Evolutionary conservation across 1,140 invertebrate species (phyloP), one percentile per base, ranked within the genome.

Genomic region (Leucophenga varia): DNA sequence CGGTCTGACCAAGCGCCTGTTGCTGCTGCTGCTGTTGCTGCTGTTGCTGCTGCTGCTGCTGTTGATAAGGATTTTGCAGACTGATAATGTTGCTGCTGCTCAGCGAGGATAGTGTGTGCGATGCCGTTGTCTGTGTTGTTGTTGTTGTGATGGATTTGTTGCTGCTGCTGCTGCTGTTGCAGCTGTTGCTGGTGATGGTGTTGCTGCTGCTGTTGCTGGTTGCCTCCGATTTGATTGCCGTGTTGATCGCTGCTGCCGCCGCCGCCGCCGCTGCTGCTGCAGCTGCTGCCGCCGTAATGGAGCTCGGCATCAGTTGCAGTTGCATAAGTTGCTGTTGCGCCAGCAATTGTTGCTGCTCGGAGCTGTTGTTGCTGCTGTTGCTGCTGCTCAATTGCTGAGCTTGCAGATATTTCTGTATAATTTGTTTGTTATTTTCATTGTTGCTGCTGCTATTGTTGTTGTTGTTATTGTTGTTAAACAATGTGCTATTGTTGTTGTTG

Each of bases 371-470:
- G 39, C 18, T n/a, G 63, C 22, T 56, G 54, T 14, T 18, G 22
- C 35, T 59, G 39, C 18, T n/a, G n/a, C n/a, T n/a, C n/a, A n/a
- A n/a, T 41, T 59, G 63, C 32, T 67, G 63, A 55, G 56, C 52
- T 55, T 70, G 56, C 37, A 70, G 61, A 65, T 65, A 71, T 70
- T 70, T 70, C 57, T 70, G 65, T 50, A 70, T 63, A 56, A 70
- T 47, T 59, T 70, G 61, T 37, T 43, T 65, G 41, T 59, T 71
- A 59, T 53, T 68, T 32, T 64, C 59, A 58, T 61, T 71, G 59
- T 22, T 31, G 0, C 22, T n/a, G n/a, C n/a, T n/a, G n/a, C 28
- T 64, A 39, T 49, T 64, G 36, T 68, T 64, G 47, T 60, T 67
- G 38, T 59, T 67, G 48, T 64, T 25, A 36, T 64, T 69, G 36